A percentile compares a stretch with the other conserved stretches of the same genome.
Conservation (phyloP, 2,113 vertebrate genomes). For the Bombycilla garrulus region DNA sequence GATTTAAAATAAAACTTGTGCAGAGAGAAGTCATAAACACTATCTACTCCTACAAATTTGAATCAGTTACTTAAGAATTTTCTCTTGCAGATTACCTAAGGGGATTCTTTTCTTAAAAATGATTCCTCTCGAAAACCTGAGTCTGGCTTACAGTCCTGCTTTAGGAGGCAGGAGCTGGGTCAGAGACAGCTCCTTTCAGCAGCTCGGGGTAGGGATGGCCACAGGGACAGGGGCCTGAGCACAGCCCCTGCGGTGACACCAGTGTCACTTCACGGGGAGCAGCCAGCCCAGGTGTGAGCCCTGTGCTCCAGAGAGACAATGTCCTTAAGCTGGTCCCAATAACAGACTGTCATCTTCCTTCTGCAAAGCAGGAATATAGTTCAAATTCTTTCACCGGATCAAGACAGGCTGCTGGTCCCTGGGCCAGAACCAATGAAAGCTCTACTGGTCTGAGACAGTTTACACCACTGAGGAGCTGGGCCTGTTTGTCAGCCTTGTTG, state of each 20-base stretch:
- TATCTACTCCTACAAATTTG: background rate
- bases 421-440: background rate
- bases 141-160: background rate
- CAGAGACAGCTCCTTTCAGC: background rate
- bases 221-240: fast-evolving
- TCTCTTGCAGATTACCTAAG: background rate
- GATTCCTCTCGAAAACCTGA: background rate
- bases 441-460: background rate
- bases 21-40: background rate
- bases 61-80: background rate
- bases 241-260: background rate
- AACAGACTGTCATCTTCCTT: background rate
- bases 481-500: background rate
- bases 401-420: background rate
- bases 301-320: background rate
- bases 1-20: background rate
- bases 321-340: background rate
- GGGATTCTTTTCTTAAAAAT: background rate
- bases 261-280: fast-evolving
- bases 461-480: background rate
- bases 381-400: background rate
- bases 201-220: background rate
- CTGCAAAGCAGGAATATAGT: background rate
- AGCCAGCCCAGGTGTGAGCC: too few relatives aligned
- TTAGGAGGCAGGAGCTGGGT: background rate